phyloP scores from a whole-genome alignment of 2,113 vertebrate genomes.

The Takifugu bimaculatus region DNA sequence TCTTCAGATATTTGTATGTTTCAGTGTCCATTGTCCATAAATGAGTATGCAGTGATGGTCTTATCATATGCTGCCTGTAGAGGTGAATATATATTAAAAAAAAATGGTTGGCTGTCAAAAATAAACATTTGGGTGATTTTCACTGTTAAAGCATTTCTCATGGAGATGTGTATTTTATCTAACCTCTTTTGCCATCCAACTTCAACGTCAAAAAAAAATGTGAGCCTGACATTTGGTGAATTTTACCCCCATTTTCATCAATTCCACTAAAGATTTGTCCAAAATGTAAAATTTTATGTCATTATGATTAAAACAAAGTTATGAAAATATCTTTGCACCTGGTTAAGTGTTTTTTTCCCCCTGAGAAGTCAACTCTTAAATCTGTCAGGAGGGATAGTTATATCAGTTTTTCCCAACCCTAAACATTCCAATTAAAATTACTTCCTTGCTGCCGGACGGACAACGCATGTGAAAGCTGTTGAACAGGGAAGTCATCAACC shows the following conservation, averaged over 20 bases:
- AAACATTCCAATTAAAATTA: no score
- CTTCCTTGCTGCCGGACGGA: no score
- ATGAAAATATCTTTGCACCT: slow-evolving; percentile 50
- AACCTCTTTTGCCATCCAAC: slow-evolving; percentile 42
- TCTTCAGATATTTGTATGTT: slow-evolving; percentile 70
- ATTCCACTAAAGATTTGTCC: slow-evolving; percentile 73
- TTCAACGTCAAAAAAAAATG: slow-evolving; percentile 50
- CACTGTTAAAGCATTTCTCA: slow-evolving; percentile 52
- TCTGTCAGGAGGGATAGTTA: slow-evolving; percentile 1
- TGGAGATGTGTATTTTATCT: slow-evolving; percentile 52
- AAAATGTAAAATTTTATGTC: slow-evolving; percentile 76
- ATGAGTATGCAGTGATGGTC: slow-evolving; percentile 64
- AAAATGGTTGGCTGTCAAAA: slow-evolving; percentile 56
- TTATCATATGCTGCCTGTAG: slow-evolving; percentile 62
- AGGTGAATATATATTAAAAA: slow-evolving; percentile 55
- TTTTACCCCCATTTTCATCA: slow-evolving; percentile 71
- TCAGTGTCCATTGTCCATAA: slow-evolving; percentile 65
- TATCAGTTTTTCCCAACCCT: no score
- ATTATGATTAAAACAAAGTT: slow-evolving; percentile 74
- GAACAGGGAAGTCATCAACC: no score
- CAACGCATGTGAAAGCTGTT: no score
- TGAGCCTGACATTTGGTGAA: slow-evolving; percentile 71
- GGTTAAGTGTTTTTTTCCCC: slow-evolving; percentile 37
- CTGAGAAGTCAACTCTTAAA: slow-evolving; percentile 4
- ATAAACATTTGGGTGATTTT: slow-evolving; percentile 37